Base-by-base conservation (phyloP, 2,113 vertebrate genomes). In the Serinus canaria region DNA sequence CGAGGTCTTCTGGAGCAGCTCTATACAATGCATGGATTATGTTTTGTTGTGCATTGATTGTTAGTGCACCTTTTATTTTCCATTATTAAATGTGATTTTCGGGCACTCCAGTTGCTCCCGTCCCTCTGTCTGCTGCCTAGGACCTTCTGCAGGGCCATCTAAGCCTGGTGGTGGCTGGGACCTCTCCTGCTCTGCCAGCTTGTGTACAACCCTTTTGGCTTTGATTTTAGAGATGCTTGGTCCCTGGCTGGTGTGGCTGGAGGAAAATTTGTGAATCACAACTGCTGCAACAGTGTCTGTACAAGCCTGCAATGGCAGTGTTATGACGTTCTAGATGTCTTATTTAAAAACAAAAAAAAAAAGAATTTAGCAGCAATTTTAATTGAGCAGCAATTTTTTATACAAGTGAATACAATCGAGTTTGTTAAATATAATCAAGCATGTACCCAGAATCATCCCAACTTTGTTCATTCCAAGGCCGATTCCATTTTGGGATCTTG, bases 31-130 rank as follows among this genome's bases (percentile, higher is more conserved):
- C 28, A 39, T 1, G 3, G 35, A 6, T 19, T 28, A 28, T 39
- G 35, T 62, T 39, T 39, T 39, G 16, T 28, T 39, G 59, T 1
- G 6, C 35, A 28, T 19, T 60, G 59, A 27, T 60, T 28, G 24
- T 39, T 39, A 19, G 35, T 13, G 11, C 17, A 28, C 35, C 11
- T 39, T 39, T 62, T 28, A 39, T 62, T 62, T 39, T 13, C 25
- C 17, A 39, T 28, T 62, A 62, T 62, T 39, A 39, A 28, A 62
- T 19, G 13, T 19, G 17, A 39, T 39, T 13, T 62, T 39, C 1
- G 4, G 35, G 59, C 59, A 39, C 4, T 28, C 6, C 35, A 62
- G 11, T 39, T 3, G 1, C 9, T 39, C 59, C 17, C 0, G 1
- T 39, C 16, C 25, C 59, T 62, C 16, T 4, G 35, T 12, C 59